These are phyloP conservation scores for Drosophila nigrodunni DNA, from an alignment of 1,140 invertebrate species.

Conservation along the genomic window DNA sequence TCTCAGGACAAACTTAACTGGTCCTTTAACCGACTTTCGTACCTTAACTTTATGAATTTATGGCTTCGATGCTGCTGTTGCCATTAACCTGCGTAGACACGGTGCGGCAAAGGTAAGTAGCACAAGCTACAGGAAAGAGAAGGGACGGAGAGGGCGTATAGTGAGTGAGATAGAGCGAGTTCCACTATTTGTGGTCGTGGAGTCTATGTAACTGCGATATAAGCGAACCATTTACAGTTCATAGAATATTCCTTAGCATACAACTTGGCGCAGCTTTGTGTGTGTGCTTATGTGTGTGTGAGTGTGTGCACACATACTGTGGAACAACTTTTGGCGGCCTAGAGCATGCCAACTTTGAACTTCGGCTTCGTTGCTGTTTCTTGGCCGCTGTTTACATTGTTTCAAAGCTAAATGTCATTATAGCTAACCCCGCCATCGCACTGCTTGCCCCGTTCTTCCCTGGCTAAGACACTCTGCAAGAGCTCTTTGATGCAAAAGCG, in stretches of 20 bases:
- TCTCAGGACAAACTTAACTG: constrained; percentile 49
- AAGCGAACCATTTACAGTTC: constrained; percentile 59
- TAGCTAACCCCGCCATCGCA: constrained; percentile 42
- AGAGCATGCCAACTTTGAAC: constrained; percentile 74
- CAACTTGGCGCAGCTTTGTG: constrained; percentile 42
- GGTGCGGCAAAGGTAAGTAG: no score
- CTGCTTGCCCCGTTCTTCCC: neutral
- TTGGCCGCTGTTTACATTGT: constrained; percentile 75
- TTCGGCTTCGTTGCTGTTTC: constrained; percentile 55
- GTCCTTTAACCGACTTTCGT: constrained; percentile 22
- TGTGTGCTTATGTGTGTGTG: neutral
- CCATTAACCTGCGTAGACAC: constrained; percentile 61
- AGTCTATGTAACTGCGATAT: constrained; percentile 42
- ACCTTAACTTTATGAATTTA: constrained; percentile 65
- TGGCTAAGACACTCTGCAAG: neutral
- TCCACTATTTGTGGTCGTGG: constrained; percentile 70
- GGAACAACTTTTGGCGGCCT: constrained; percentile 72
- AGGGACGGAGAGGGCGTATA: neutral
- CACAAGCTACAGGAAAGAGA: no score
- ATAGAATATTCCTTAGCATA: constrained; percentile 76
- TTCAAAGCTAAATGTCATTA: constrained; percentile 83
- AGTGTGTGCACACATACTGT: constrained; percentile 61
- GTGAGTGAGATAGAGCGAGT: neutral
- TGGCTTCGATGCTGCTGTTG: constrained; percentile 68
- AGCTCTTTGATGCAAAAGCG: constrained; percentile 65